Percentiles rank a stretch among this genome's conserved stretches.
These are phyloP conservation scores for Pteromalus puparum DNA, from an alignment of 1,140 invertebrate species.

Conservation along the genomic window DNA sequence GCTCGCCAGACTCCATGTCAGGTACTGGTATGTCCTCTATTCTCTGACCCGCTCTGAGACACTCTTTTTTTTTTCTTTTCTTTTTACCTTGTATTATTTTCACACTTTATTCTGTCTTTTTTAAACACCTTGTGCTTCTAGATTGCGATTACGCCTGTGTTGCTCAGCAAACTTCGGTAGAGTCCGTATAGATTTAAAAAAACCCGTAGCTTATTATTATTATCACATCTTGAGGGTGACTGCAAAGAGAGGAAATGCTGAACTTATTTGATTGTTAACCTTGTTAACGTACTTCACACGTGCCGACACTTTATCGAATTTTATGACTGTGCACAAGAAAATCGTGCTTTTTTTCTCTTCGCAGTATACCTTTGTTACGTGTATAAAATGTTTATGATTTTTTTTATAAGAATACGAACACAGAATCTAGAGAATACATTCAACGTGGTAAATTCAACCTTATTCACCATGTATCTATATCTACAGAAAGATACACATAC, in stretches of 20 bases:
- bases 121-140: conserved; percentile 8
- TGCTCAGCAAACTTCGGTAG: neutral
- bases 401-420: neutral
- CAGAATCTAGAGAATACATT: neutral
- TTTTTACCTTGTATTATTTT: conserved; percentile 17
- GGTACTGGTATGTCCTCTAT: conserved; percentile 79
- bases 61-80: conserved; percentile 4
- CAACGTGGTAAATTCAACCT: neutral
- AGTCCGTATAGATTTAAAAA: neutral
- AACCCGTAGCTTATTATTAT: neutral
- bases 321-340: neutral
- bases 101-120: neutral
- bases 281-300: too few relatives aligned
- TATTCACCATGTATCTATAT: neutral
- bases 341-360: neutral
- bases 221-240: neutral
- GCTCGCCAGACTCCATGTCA: conserved; percentile 83
- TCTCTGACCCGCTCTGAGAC: conserved; percentile 60
- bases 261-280: neutral
- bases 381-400: neutral
- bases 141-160: neutral
- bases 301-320: neutral
- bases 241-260: neutral
- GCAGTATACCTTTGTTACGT: neutral
- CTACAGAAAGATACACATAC: neutral